A percentile compares a stretch with the other conserved stretches of the same genome.
Conservation (phyloP, 2,888 invertebrate genomes). For the Diploptera punctata region DNA sequence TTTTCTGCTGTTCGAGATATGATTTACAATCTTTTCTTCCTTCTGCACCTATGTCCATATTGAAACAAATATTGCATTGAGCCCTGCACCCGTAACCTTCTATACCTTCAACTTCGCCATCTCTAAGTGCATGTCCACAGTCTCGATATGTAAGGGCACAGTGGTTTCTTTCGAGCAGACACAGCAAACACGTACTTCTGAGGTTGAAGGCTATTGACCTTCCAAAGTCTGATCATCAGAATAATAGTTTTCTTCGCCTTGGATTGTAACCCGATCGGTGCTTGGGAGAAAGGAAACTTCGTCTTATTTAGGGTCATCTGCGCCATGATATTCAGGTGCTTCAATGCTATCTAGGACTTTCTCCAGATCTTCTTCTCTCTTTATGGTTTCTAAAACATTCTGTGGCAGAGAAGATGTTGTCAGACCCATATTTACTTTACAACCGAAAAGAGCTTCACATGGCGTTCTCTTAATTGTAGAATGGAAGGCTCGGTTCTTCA, state of each 20-base stretch:
- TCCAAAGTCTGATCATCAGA: neutral
- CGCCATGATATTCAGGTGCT: neutral
- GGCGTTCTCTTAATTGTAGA: neutral
- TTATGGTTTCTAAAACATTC: neutral
- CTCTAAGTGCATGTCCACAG: conserved; percentile 4
- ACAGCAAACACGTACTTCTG: neutral
- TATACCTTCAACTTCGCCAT: neutral
- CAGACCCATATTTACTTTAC: neutral
- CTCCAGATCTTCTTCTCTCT: neutral
- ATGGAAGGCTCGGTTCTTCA: neutral
- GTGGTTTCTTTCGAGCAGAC: conserved; percentile 5
- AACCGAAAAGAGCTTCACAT: neutral
- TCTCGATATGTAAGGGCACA: conserved; percentile 5
- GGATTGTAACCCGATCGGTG: neutral
- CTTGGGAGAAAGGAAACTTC: no score
- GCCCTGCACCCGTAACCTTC: neutral
- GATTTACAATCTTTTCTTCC: neutral
- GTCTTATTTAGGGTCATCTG: conserved; percentile 25
- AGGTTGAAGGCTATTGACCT: conserved; percentile 6
- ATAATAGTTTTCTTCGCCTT: conserved; percentile 1
- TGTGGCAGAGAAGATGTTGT: neutral
- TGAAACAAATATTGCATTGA: neutral
- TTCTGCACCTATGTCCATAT: neutral
- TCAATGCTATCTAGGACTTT: conserved; percentile 5
- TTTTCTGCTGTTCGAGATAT: neutral